A percentile compares a stretch with the other conserved stretches of the same genome.
Conservation (phyloP, 2,888 invertebrate genomes). For the Bedellia somnulentella region DNA sequence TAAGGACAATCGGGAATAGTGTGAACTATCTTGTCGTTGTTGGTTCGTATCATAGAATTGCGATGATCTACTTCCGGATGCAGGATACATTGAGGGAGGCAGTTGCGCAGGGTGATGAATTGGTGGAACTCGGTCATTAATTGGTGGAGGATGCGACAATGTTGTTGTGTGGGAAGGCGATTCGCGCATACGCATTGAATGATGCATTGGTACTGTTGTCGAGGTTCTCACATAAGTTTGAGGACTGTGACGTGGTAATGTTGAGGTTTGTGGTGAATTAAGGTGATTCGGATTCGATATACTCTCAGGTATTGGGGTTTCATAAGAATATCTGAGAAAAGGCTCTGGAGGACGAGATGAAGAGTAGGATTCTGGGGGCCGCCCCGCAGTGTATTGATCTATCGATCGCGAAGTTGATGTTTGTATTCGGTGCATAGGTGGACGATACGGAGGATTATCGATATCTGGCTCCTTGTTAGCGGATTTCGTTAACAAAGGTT, state of each 20-base stretch:
- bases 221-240: slow-evolving; percentile 38
- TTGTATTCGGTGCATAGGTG: slow-evolving; percentile 28
- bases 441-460: slow-evolving; percentile 23
- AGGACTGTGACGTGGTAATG: slow-evolving; percentile 37
- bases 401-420: slow-evolving; percentile 34
- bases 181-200: slow-evolving; percentile 32
- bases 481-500: too few relatives aligned
- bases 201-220: slow-evolving; percentile 35
- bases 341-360: slow-evolving; percentile 37
- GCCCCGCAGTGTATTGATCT: slow-evolving; percentile 34
- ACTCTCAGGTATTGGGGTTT: too few relatives aligned
- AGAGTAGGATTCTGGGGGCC: slow-evolving; percentile 41
- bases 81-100: slow-evolving; percentile 24
- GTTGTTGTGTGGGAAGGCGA: slow-evolving; percentile 28
- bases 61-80: slow-evolving; percentile 24
- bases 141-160: slow-evolving; percentile 40
- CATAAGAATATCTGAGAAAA: slow-evolving; percentile 36
- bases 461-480: too few relatives aligned
- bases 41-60: slow-evolving; percentile 29
- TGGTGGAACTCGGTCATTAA: slow-evolving; percentile 49
- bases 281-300: too few relatives aligned
- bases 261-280: slow-evolving; percentile 35
- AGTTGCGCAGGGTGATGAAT: slow-evolving; percentile 42
- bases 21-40: slow-evolving; percentile 35
- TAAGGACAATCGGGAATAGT: slow-evolving; percentile 24